Evolutionary conservation across 1,140 invertebrate genomes (phyloP), one percentile per base, ranked within the genome.

Genomic region (Drosophila pseudoobscura): DNA sequence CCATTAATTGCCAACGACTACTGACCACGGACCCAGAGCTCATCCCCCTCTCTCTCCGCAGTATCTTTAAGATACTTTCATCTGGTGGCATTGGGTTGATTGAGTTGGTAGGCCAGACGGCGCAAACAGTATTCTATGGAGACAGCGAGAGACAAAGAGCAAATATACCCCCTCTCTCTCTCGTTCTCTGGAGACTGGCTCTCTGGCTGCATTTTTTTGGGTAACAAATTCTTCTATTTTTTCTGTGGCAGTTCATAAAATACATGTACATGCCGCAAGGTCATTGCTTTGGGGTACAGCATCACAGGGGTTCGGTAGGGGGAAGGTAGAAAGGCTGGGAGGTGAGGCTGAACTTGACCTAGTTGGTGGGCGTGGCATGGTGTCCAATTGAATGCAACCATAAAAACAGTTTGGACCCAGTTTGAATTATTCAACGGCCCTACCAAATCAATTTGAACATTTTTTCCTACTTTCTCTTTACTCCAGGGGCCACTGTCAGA

Each of bases 181-280:
- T 2, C 29, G 5, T 29, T 29, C 5, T 9, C 20, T 46, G 31
- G 26, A 17, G 56, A 22, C n/a, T n/a, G n/a, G n/a, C n/a, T n/a
- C n/a, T n/a, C 59, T 39, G 50, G 51, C 52, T 58, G 59, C 29
- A 11, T 70, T 58, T 41, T 31, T 54, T 68, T 55, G 52, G 29
- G 60, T 51, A 29, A 63, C 55, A 73, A 80, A 73, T 68, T 61
- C 55, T 61, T 68, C 54, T 51, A 55, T 57, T 80, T 79, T 62
- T 73, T 59, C 26, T 73, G 55, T 58, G 57, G 55, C 50, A 58
- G 45, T 43, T 43, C 57, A 73, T 79, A 68, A 73, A 80, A 75
- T 75, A 76, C 66, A 65, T 68, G 50, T 75, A 76, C 66, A 65
- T 68, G 50, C 55, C 31, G 49, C 71, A 75, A 65, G 71, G 77